Conservation (phyloP, 2,113 vertebrate genomes). For the Mustela nigripes region DNA sequence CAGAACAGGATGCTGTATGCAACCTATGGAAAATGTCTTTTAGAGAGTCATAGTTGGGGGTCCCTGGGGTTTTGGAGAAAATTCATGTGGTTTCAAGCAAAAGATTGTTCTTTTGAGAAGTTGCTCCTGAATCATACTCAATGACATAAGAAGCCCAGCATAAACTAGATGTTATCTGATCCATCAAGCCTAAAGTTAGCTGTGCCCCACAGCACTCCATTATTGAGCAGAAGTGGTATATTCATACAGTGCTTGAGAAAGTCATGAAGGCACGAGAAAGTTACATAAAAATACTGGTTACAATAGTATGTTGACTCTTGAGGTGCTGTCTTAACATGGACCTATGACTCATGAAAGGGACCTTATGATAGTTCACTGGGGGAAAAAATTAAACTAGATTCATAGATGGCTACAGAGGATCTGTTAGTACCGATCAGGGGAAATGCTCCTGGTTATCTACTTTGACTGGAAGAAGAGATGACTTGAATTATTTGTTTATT, state of each 20-base stretch:
- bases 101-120: conserved; percentile 24
- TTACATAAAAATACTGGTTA: neutral
- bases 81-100: neutral
- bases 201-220: neutral
- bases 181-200: neutral
- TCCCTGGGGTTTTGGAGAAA: neutral
- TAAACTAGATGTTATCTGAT: neutral
- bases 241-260: neutral
- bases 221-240: neutral
- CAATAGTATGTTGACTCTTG: neutral
- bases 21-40: neutral
- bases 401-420: neutral
- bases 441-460: neutral
- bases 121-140: neutral
- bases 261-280: neutral
- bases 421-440: neutral
- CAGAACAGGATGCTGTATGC: neutral
- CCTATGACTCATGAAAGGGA: neutral
- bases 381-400: neutral
- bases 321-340: neutral
- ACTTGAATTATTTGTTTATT: neutral
- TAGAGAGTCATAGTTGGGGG: neutral
- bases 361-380: neutral
- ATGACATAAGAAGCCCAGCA: neutral
- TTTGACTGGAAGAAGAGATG: neutral